A percentile compares a stretch with the other conserved stretches of the same genome.
Evolutionary conservation across 1,140 invertebrate species (phyloP).

Genomic region (Gonioctena quinquepunctata): DNA sequence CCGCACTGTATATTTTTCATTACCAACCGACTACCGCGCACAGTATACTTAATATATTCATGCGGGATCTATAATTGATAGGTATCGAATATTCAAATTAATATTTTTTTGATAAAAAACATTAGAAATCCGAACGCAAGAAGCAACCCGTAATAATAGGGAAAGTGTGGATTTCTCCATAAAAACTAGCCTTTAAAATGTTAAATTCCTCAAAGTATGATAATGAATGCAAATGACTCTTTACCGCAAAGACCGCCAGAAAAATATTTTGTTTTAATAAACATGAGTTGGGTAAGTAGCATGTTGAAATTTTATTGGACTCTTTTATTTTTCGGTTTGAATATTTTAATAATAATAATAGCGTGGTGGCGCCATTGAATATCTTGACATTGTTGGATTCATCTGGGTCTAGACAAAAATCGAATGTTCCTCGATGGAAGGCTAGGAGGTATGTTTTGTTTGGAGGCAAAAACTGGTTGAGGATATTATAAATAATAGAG

Average conservation of each 20-base stretch:
- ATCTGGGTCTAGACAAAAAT: slow-evolving; percentile 14
- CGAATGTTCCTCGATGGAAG: no score
- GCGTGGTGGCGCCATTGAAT: slow-evolving; percentile 12
- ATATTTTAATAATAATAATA: slow-evolving; percentile 22
- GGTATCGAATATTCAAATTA: slow-evolving; percentile 1
- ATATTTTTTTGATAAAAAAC: slow-evolving; percentile 3
- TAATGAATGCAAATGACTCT: slow-evolving; percentile 23
- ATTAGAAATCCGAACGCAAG: neutral
- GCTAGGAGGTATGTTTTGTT: no score
- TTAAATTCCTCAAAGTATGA: slow-evolving; percentile 8
- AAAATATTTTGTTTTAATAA: slow-evolving; percentile 22
- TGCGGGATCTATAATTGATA: neutral
- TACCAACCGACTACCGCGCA: neutral
- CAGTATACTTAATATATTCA: neutral
- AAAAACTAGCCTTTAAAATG: slow-evolving; percentile 4
- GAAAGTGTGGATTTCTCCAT: slow-evolving; percentile 9
- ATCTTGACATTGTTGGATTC: neutral
- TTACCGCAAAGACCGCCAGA: neutral
- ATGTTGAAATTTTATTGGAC: slow-evolving; percentile 5
- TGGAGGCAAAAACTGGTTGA: no score
- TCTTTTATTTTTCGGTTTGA: slow-evolving; percentile 16
- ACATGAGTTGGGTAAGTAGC: slow-evolving; percentile 17
- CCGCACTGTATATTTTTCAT: neutral
- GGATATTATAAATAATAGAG: no score
- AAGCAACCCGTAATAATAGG: slow-evolving; percentile 10